phyloP scores from a whole-genome alignment of 2,888 invertebrate genomes.

The Noctua pronuba region DNA sequence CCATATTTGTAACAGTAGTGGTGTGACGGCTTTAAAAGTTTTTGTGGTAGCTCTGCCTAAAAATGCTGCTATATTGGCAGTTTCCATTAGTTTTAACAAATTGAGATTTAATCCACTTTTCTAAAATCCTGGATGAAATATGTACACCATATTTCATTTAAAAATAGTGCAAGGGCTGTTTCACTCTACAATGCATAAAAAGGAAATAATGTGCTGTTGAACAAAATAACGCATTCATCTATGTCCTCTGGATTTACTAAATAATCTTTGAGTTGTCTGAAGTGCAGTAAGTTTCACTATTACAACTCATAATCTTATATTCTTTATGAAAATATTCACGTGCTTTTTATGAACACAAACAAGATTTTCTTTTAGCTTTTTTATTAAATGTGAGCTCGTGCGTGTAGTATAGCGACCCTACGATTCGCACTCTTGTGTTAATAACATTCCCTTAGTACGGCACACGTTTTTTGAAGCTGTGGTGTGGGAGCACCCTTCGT shows the following conservation, averaged over 20 bases:
- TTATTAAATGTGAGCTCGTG: background rate
- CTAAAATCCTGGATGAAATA: background rate
- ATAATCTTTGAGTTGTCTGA: background rate
- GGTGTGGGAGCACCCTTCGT: constrained; percentile 17
- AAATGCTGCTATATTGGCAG: constrained; percentile 8
- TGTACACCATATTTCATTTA: background rate
- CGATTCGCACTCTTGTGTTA: constrained; percentile 46
- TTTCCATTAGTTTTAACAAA: constrained; percentile 12
- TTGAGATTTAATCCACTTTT: constrained; percentile 15
- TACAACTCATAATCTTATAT: background rate
- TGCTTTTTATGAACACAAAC: background rate
- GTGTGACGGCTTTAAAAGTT: constrained; percentile 36
- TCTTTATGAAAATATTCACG: background rate
- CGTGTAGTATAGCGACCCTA: constrained; percentile 14
- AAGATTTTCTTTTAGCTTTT: constrained; percentile 13
- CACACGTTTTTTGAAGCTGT: constrained; percentile 21
- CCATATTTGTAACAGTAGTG: background rate
- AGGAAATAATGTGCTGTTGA: background rate
- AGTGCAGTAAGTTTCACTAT: background rate
- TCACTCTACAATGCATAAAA: background rate
- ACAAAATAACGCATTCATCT: background rate
- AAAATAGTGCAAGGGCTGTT: background rate
- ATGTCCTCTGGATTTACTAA: background rate
- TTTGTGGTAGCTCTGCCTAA: constrained; percentile 10
- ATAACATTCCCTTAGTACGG: constrained; percentile 34